phyloP scores from a whole-genome alignment of 2,113 vertebrate species.

The Benthochromis sp. region DNA sequence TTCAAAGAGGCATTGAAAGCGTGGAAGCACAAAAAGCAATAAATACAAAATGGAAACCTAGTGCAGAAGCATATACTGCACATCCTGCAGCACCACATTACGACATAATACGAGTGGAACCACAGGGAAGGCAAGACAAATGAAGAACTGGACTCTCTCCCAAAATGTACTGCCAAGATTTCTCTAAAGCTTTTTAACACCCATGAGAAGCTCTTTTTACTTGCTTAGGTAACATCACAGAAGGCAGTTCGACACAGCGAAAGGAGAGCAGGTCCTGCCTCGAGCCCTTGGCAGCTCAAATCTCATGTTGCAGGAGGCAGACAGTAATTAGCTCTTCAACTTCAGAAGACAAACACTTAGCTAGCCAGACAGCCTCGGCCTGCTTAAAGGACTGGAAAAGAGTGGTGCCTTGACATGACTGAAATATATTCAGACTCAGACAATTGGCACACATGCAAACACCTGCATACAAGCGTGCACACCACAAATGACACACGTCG shows the following conservation, averaged over 20 bases:
- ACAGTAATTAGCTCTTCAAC: constrained; percentile 58
- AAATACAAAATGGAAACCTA: background rate
- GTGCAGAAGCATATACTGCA: background rate
- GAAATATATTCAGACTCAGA: constrained; percentile 8
- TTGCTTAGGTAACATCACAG: constrained; percentile 12
- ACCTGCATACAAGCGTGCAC: background rate
- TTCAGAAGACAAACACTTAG: constrained; percentile 44
- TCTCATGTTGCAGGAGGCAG: constrained; percentile 25
- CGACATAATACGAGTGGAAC: background rate
- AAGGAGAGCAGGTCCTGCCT: constrained; percentile 26
- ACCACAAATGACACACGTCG: background rate
- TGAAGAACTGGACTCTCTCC: constrained; percentile 4
- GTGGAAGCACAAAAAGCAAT: background rate
- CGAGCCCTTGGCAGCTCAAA: constrained; percentile 33
- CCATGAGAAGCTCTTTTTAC: constrained; percentile 4
- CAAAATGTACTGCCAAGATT: background rate
- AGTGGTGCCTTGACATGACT: background rate
- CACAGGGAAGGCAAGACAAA: background rate
- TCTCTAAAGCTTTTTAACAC: background rate
- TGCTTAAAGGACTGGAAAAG: constrained; percentile 1
- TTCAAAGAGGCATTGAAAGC: background rate
- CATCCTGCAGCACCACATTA: background rate
- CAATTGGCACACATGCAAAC: background rate
- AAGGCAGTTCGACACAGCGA: background rate
- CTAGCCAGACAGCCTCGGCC: constrained; percentile 5